A percentile compares a stretch with the other conserved stretches of the same genome.
Evolutionary conservation across 2,797 vertebrate species (phyloP).

Genomic region (Mionectes olivaceus): DNA sequence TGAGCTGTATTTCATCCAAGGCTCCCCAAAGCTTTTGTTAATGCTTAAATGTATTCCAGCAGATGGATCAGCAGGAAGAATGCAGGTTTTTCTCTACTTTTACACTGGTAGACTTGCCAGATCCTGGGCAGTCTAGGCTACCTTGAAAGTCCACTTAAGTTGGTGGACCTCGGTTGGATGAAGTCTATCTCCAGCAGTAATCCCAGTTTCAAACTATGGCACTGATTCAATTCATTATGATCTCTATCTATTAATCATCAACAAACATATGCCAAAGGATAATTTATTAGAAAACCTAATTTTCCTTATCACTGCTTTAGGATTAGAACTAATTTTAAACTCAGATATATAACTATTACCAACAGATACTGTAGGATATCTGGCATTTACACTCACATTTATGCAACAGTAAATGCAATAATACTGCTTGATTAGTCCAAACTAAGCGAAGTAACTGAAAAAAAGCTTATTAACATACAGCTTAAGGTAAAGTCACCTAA

Average conservation of each 20-base stretch:
- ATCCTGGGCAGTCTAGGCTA: background rate
- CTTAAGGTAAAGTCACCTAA: constrained; percentile 8
- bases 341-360: constrained; percentile 8
- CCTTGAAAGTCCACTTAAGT: background rate
- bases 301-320: constrained; percentile 28
- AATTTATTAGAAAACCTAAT: constrained; percentile 1
- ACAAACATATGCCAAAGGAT: background rate
- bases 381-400: constrained; percentile 47
- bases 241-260: background rate
- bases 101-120: background rate
- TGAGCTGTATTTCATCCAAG: background rate
- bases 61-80: background rate
- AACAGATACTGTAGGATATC: background rate
- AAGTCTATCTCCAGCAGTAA: background rate
- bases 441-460: constrained; percentile 24
- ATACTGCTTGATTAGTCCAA: constrained; percentile 26
- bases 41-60: background rate
- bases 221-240: background rate
- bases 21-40: background rate
- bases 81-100: background rate
- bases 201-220: background rate
- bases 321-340: constrained; percentile 9
- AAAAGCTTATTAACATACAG: constrained; percentile 10
- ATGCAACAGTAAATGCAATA: constrained; percentile 35
- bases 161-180: background rate